Conservation (phyloP, 2,797 vertebrate species). For the Balearica regulorum region DNA sequence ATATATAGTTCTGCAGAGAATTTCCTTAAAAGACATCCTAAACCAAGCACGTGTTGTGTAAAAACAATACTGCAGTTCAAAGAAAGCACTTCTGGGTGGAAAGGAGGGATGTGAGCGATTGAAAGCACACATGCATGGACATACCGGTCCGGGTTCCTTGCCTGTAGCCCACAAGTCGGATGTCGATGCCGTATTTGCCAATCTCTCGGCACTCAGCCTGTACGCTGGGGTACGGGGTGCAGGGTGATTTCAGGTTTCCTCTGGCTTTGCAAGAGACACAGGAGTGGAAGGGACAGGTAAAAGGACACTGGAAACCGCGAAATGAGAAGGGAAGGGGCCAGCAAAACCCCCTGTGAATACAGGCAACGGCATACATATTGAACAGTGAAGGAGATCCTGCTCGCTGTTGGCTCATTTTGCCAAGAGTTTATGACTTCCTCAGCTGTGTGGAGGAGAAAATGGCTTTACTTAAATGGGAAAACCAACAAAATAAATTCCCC, state of each 20-base stretch:
- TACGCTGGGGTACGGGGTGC: neutral
- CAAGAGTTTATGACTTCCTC: neutral
- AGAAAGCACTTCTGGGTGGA: neutral
- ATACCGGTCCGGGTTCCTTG: neutral
- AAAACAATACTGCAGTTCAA: accelerated
- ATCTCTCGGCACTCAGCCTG: accelerated
- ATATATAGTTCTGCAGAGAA: neutral
- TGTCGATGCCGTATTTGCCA: accelerated
- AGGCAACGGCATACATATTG: neutral
- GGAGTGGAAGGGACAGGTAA: neutral
- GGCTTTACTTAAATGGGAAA: neutral
- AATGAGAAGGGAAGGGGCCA: neutral
- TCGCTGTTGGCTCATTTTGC: neutral
- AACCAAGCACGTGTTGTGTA: accelerated
- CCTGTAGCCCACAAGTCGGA: neutral
- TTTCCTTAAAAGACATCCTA: neutral
- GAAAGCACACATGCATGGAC: accelerated
- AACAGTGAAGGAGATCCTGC: neutral
- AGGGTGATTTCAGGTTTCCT: neutral
- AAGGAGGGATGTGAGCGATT: neutral
- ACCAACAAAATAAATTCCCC: neutral
- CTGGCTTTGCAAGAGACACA: neutral
- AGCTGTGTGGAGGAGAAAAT: neutral
- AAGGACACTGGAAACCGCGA: neutral
- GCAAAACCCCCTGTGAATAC: neutral